phyloP scores from a whole-genome alignment of 2,888 invertebrate species.

The Aelia acuminata region DNA sequence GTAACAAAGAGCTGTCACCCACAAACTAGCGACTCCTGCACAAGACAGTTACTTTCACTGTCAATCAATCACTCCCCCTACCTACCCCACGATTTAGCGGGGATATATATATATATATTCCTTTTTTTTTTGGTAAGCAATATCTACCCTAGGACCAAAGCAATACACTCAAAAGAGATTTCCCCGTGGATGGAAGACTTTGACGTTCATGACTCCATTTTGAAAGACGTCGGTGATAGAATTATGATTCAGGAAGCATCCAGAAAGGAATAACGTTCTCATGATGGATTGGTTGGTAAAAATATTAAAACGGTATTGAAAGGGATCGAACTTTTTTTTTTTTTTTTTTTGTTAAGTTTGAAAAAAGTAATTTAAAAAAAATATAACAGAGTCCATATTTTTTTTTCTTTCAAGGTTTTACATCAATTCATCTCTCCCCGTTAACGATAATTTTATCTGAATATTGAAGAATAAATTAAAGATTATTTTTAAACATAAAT shows the following conservation, averaged over 20 bases:
- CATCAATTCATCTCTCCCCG: too few species aligned
- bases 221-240: not conserved
- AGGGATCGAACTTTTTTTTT: too few species aligned
- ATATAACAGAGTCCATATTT: too few species aligned
- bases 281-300: not conserved
- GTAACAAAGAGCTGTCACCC: not conserved
- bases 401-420: too few species aligned
- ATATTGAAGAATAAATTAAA: too few species aligned
- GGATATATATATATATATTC: not conserved
- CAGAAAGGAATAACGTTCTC: not conserved
- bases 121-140: not conserved
- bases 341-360: too few species aligned
- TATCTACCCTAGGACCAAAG: not conserved
- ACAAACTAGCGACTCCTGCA: not conserved
- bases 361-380: too few species aligned
- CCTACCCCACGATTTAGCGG: not conserved
- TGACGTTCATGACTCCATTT: slow-evolving; percentile 17
- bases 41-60: not conserved
- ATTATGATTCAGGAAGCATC: not conserved
- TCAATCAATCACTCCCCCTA: not conserved
- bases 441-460: too few species aligned
- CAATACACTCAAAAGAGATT: not conserved
- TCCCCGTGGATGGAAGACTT: not conserved
- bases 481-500: too few species aligned
- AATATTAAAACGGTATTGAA: too few species aligned